phyloP scores from a whole-genome alignment of 2,888 invertebrate genomes.

The Zonitis immaculata region DNA sequence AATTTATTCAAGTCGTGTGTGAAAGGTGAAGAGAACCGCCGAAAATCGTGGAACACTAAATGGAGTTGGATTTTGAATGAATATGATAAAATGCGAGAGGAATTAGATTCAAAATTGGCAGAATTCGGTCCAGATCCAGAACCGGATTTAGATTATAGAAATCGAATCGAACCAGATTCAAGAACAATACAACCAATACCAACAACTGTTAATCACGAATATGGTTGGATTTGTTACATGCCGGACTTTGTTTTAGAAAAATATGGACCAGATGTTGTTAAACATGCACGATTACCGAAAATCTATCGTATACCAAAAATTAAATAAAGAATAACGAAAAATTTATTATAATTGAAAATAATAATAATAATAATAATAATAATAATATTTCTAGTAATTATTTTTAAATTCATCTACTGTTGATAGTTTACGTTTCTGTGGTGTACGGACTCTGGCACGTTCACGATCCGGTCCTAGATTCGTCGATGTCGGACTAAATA shows the following conservation, averaged over 20 bases:
- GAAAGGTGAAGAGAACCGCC: conserved; percentile 3
- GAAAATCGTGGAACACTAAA: conserved; percentile 9
- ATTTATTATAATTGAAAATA: too few species aligned
- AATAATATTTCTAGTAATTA: too few species aligned
- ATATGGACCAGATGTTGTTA: conserved; percentile 26
- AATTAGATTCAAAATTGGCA: conserved; percentile 21
- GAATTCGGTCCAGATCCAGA: conserved; percentile 14
- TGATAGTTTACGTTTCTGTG: neutral
- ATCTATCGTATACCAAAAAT: conserved; percentile 2
- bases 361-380: too few species aligned
- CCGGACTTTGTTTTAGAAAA: conserved; percentile 27
- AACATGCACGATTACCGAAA: conserved; percentile 17
- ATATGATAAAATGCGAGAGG: conserved; percentile 18
- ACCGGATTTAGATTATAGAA: conserved; percentile 5
- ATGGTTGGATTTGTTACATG: conserved; percentile 25
- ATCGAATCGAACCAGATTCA: conserved; percentile 14
- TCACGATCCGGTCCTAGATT: conserved; percentile 29
- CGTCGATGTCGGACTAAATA: conserved; percentile 51
- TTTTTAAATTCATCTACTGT: too few species aligned
- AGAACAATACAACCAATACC: conserved; percentile 25
- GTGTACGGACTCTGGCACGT: conserved; percentile 11
- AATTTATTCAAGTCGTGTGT: neutral
- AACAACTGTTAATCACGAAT: conserved; percentile 23
- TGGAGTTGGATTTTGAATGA: conserved; percentile 19
- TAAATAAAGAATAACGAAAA: too few species aligned